Evolutionary conservation across 2,797 vertebrate species (phyloP).

Genomic region (Chelon auratus): DNA sequence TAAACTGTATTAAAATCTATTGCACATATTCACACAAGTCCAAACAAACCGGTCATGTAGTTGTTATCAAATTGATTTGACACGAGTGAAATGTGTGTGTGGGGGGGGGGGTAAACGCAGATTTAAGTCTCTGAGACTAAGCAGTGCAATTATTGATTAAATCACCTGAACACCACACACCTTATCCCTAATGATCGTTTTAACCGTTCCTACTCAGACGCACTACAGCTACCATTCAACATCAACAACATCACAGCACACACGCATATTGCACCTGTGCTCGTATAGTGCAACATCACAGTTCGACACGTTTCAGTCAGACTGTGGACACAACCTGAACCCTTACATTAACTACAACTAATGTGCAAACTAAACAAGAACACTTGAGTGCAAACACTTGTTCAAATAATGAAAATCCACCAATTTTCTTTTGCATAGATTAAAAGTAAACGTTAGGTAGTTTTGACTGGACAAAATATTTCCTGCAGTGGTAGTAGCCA

Average conservation of each 20-base stretch:
- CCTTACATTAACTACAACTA: slow-evolving; percentile 7
- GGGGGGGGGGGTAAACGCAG: slow-evolving; percentile 37
- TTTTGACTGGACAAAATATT: slow-evolving; percentile 27
- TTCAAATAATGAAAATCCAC: slow-evolving; percentile 34
- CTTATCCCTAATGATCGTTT: background rate
- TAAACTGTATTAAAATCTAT: slow-evolving; percentile 15
- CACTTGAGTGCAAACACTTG: slow-evolving; percentile 48
- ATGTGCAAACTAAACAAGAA: no score
- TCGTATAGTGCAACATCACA: slow-evolving; percentile 46
- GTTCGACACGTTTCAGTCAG: slow-evolving; percentile 11
- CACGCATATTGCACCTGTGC: slow-evolving; percentile 63
- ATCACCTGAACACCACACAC: background rate
- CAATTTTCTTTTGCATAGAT: slow-evolving; percentile 61
- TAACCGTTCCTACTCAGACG: slow-evolving; percentile 16
- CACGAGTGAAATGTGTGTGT: slow-evolving; percentile 38
- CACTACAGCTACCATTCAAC: no score
- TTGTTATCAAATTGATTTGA: slow-evolving; percentile 39
- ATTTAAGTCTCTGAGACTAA: slow-evolving; percentile 36
- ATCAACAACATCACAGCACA: background rate
- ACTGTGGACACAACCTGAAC: slow-evolving; percentile 20
- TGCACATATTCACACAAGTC: slow-evolving; percentile 41
- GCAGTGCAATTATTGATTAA: slow-evolving; percentile 19
- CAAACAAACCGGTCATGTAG: slow-evolving; percentile 19
- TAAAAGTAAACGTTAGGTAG: slow-evolving; percentile 18
- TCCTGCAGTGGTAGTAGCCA: background rate